Percentiles rank a stretch among this genome's conserved stretches.
Evolutionary conservation across 2,113 vertebrate genomes (phyloP).

Genomic region (Castor canadensis): DNA sequence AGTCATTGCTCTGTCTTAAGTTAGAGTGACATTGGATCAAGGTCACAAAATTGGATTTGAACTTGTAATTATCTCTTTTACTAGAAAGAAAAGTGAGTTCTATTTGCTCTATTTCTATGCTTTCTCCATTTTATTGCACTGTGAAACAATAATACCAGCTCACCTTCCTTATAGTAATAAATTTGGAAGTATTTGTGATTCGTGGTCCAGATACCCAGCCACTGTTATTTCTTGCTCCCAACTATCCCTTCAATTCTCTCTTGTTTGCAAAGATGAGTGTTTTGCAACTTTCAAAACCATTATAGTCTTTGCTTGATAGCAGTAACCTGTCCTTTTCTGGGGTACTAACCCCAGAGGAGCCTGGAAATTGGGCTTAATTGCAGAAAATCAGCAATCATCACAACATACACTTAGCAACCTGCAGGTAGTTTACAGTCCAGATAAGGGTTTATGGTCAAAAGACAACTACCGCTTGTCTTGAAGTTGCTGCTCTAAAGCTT

Average conservation of each 20-base stretch:
- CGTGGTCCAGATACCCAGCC: background rate
- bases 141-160: background rate
- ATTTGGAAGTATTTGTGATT: background rate
- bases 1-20: background rate
- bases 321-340: background rate
- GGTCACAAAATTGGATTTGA: background rate
- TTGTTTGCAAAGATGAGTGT: background rate
- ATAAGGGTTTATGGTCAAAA: background rate
- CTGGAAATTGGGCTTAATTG: background rate
- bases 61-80: background rate
- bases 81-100: background rate
- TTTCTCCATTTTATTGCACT: background rate
- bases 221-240: background rate
- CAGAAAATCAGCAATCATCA: background rate
- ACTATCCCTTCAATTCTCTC: background rate
- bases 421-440: background rate
- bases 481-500: background rate
- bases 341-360: background rate
- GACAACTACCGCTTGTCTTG: background rate
- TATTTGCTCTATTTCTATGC: background rate
- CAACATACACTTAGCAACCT: background rate
- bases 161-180: background rate
- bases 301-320: background rate
- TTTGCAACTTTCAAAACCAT: background rate
- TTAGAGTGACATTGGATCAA: background rate